Evolutionary conservation across 2,888 invertebrate species (phyloP), one percentile per base, ranked within the genome.

Genomic region (Melanotus villosus): DNA sequence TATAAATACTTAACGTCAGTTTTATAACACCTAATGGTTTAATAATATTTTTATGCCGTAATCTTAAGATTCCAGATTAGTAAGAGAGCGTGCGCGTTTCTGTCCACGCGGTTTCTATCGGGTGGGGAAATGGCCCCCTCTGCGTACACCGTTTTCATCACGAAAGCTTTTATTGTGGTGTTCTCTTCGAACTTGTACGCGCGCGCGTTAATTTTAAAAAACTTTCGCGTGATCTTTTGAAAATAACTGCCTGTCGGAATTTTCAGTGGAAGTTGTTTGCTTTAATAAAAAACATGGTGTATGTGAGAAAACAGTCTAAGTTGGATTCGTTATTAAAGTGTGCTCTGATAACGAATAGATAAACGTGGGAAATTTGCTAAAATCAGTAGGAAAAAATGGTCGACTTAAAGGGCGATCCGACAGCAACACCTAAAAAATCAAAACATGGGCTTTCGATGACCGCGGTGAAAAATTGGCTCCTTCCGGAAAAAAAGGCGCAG

Each of bases 381-480:
- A n/a, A n/a, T 34, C 36, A 50, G 34, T 18, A 34, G 45, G 41
- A 18, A 7, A 36, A 65, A 45, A 84, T 84, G 84, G 83, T 84
- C 38, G 84, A 84, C 75, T 78, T 84, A 60, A 83, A 83, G 66
- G 80, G 79, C 70, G 83, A 83, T 54, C 77, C 79, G 47, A 74
- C 79, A 60, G 78, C 80, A n/a, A 82, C 82, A 50, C 81, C 82
- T 67, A 83, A 83, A 72, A 84, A 84, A 71, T 78, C 82, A 5
- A 79, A 80, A 62, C 75, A 78, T 65, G 82, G 84, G 14, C 75
- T 85, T 43, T 82, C 85, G 79, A 91, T 92, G 90, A 87, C 90
- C 82, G 90, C 91, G 23, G 91, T 92, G 43, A 92, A 92, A 83
- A 92, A 92, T 84, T 92, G 92, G 87, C 90, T 92, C 80, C 88